A percentile compares a stretch with the other conserved stretches of the same genome.
These are phyloP conservation scores for Bubo scandiacus DNA, from an alignment of 2,113 vertebrate species.

Conservation along the genomic window DNA sequence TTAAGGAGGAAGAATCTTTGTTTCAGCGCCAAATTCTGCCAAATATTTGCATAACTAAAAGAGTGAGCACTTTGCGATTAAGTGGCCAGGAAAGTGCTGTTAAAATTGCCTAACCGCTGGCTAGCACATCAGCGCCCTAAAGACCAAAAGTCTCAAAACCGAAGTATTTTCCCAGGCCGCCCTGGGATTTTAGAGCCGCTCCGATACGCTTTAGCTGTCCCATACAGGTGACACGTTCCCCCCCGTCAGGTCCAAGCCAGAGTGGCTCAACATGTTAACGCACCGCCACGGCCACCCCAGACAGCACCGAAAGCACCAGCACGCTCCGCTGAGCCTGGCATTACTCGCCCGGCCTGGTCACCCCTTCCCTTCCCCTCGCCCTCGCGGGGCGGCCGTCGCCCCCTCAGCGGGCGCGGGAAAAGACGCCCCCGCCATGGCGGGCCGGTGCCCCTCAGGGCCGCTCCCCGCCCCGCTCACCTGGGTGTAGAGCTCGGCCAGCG, in stretches of 20 bases:
- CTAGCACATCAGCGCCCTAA: accelerated
- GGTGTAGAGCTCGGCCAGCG: slow-evolving; percentile 87
- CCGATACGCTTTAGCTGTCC: accelerated
- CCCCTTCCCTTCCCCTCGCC: background rate
- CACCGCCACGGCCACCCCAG: background rate
- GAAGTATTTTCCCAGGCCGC: accelerated
- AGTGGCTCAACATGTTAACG: accelerated
- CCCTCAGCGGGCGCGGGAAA: background rate
- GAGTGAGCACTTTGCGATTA: accelerated
- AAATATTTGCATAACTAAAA: background rate
- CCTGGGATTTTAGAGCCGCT: background rate
- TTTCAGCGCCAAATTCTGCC: background rate
- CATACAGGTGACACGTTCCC: accelerated
- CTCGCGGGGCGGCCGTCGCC: background rate
- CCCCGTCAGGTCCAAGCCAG: accelerated
- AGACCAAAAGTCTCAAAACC: background rate
- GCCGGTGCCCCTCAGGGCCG: background rate
- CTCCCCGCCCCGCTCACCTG: slow-evolving; percentile 76
- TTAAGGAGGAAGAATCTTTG: background rate
- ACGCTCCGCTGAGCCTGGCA: accelerated
- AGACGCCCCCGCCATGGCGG: background rate
- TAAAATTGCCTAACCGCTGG: accelerated
- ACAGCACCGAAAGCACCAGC: too few relatives aligned
- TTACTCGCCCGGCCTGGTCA: background rate
- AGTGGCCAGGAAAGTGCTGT: background rate